Conservation (phyloP, 2,797 vertebrate genomes). For the Naso thynnoides region DNA sequence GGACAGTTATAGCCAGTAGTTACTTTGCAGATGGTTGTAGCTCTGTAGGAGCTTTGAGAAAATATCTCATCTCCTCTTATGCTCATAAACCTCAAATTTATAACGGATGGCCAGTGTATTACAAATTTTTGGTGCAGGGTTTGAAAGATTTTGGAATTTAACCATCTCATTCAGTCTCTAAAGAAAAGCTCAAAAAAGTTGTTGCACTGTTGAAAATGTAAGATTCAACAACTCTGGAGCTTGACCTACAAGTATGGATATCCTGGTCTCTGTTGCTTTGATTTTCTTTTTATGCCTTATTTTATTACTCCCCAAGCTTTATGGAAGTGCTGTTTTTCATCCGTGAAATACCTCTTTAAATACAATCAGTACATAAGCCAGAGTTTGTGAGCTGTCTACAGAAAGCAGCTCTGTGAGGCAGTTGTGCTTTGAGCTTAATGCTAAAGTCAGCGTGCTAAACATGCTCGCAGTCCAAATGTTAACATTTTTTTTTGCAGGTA, state of each 20-base stretch:
- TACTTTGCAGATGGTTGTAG: background rate
- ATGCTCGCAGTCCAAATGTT: background rate
- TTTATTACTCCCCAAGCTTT: background rate
- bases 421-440: background rate
- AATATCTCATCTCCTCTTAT: background rate
- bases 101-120: background rate
- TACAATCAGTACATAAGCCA: background rate
- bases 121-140: background rate
- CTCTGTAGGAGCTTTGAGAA: background rate
- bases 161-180: background rate
- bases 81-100: background rate
- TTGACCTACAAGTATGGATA: background rate
- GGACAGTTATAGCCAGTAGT: background rate
- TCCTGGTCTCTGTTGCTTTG: background rate
- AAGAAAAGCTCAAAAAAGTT: background rate
- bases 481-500: background rate
- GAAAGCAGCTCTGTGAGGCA: background rate
- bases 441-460: background rate
- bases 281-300: background rate
- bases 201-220: background rate
- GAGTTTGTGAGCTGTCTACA: background rate
- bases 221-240: background rate
- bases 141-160: background rate
- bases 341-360: background rate
- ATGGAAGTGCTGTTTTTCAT: background rate